Base-by-base conservation (phyloP, 2,113 vertebrate genomes). In the Brachyistius frenatus region DNA sequence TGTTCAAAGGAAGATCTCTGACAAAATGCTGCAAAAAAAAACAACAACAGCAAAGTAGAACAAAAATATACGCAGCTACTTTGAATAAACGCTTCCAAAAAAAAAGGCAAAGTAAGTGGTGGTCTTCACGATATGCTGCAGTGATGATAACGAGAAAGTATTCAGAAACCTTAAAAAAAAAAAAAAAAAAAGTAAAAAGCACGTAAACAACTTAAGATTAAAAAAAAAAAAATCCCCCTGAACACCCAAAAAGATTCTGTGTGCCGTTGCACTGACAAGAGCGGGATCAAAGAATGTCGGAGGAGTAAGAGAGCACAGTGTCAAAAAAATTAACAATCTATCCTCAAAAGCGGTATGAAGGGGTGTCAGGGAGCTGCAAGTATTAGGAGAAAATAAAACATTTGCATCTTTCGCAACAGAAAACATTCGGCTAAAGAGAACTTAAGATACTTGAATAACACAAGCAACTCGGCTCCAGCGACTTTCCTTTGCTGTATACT, bases 221-320 rank as follows among this genome's bases (percentile, higher is more conserved):
- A 64, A 9, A 49, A 41, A 37, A 50, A 39, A 39, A 41, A 30
- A 61, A 9, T 14, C 3, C 2, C 32, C 47, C 41, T 14, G 16
- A 15, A 30, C 31, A 76, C 52, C 15, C 14, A 15, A 50, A 44
- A 44, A 32, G 13, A 37, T 60, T 44, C 53, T 53, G 35, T n/a
- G 54, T 31, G 53, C 47, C 1, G 8, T 4, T 32, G 14, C 55
- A 10, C 1, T 68, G 71, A 81, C 13, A 30, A 9, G 46, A 60
- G 46, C 2, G 5, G 66, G 67, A 66, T 86, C 68, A 87, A 84
- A 87, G 50, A 49, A 32, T 49, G 50, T 57, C 2, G 1, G 73
- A 60, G 72, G 72, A 5, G n/a, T 70, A 50, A 39, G 37, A 64
- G 46, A 74, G 69, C 58, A 54, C 66, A 47, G 32, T 53, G 81